A percentile compares a stretch with the other conserved stretches of the same genome.
Conservation (phyloP, 1,140 invertebrate genomes). For the Samia ricini region DNA sequence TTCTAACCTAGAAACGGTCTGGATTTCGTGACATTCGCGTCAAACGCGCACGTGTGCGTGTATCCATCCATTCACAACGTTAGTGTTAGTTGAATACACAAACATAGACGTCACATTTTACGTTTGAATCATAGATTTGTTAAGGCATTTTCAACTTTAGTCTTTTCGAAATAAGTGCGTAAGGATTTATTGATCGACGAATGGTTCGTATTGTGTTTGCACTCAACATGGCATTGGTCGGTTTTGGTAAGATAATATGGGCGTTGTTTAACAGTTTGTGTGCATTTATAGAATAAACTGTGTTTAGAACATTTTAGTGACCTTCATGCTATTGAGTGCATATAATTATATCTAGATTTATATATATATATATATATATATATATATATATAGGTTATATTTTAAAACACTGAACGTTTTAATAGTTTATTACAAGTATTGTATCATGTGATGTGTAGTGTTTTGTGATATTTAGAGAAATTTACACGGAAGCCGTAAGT, state of each 20-base stretch:
- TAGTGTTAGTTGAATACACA: conserved; percentile 30
- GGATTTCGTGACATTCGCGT: conserved; percentile 69
- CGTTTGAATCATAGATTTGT: not conserved
- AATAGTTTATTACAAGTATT: no score
- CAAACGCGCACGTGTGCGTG: conserved; percentile 43
- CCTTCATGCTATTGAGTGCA: no score
- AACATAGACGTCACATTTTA: conserved; percentile 20
- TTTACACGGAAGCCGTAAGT: no score
- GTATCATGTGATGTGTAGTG: no score
- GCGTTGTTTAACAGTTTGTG: conserved; percentile 55
- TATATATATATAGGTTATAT: no score
- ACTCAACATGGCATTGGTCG: conserved; percentile 67
- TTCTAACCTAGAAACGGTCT: conserved; percentile 71
- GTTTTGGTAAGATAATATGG: conserved; percentile 70
- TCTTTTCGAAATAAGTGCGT: conserved; percentile 13
- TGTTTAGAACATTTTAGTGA: conserved; percentile 29
- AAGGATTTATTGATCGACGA: not conserved
- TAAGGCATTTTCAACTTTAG: conserved; percentile 32
- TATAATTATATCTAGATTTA: no score
- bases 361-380: no score
- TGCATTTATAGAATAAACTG: conserved; percentile 48
- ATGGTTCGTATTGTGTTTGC: conserved; percentile 27
- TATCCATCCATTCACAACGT: conserved; percentile 51
- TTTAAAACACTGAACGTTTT: no score
- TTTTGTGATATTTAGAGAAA: no score